Conservation (phyloP, 2,888 invertebrate genomes). For the Ophion ellenae region DNA sequence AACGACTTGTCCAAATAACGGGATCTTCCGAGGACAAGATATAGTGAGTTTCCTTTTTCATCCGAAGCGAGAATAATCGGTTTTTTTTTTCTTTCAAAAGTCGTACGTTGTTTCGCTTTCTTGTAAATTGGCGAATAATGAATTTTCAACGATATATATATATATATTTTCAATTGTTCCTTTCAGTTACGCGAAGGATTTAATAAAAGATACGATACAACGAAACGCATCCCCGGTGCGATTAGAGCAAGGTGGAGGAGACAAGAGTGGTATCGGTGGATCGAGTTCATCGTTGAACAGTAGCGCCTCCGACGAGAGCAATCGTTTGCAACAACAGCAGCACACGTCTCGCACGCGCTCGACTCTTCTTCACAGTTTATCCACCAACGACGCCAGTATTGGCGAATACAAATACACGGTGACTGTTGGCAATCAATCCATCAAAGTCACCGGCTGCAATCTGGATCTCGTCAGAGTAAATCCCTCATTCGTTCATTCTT, state of each 20-base stretch:
- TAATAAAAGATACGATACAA: constrained; percentile 97
- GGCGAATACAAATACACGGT: constrained; percentile 96
- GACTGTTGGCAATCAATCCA: constrained; percentile 91
- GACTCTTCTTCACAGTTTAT: constrained; percentile 90
- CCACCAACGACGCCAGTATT: constrained; percentile 92
- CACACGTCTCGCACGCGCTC: constrained; percentile 86
- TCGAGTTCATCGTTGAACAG: constrained; percentile 93
- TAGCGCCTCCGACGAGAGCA: constrained; percentile 88
- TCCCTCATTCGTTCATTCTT: constrained; percentile 56
- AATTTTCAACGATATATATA: not conserved
- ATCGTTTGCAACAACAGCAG: constrained; percentile 81
- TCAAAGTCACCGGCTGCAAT: constrained; percentile 94
- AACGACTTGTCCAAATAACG: constrained; percentile 97
- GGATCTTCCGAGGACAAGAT: constrained; percentile 97
- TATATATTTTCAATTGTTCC: constrained; percentile 10
- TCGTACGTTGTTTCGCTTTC: not conserved
- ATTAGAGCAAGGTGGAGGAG: constrained; percentile 86
- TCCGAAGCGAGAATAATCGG: not conserved
- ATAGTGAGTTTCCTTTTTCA: constrained; percentile 87
- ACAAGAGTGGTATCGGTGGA: constrained; percentile 86
- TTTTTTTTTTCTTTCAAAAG: too few species aligned
- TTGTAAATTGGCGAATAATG: not conserved
- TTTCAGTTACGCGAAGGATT: constrained; percentile 93
- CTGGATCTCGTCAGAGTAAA: constrained; percentile 93
- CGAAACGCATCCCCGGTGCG: constrained; percentile 97